Evolutionary conservation across 2,797 vertebrate genomes (phyloP).

Genomic region (Heteromormyrus szaboi): DNA sequence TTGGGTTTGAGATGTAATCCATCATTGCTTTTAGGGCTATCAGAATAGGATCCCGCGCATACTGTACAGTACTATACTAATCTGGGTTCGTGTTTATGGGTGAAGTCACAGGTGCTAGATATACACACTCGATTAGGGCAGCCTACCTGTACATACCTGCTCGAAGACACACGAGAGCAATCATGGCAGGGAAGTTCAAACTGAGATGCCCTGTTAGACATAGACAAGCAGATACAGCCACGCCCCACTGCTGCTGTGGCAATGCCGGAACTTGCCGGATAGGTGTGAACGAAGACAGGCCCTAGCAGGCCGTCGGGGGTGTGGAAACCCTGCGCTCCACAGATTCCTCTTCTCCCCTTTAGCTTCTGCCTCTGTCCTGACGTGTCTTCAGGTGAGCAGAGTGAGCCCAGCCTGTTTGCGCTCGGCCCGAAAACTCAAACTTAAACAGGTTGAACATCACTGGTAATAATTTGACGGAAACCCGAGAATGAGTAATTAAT

Average conservation of each 20-base stretch:
- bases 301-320: neutral
- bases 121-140: neutral
- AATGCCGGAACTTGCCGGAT: neutral
- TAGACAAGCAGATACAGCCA: neutral
- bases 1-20: neutral
- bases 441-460: neutral
- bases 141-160: neutral
- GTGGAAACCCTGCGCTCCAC: neutral
- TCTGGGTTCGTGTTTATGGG: neutral
- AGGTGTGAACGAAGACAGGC: neutral
- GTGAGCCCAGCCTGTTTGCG: neutral
- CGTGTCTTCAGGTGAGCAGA: neutral
- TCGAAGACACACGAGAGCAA: neutral
- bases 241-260: neutral
- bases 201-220: neutral
- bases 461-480: neutral
- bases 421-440: neutral
- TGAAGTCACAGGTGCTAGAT: neutral
- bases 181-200: neutral
- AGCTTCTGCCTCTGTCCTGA: neutral
- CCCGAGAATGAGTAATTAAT: neutral
- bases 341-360: neutral
- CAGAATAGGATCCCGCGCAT: neutral
- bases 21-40: neutral
- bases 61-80: neutral